phyloP scores from a whole-genome alignment of 2,113 vertebrate species.

The Sapajus apella region DNA sequence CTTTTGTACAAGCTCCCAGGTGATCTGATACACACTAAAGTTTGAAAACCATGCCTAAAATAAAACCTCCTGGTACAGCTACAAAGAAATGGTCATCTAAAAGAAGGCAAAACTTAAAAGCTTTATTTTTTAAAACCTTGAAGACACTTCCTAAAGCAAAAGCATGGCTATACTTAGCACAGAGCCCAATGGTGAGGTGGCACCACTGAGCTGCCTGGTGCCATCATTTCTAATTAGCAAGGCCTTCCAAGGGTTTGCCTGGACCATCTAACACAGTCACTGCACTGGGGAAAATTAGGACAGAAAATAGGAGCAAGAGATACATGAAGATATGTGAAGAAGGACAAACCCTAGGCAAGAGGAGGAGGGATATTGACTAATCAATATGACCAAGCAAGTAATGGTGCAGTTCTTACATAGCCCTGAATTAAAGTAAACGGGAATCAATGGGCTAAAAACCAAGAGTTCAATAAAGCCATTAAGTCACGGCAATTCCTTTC shows the following conservation, averaged over 20 bases:
- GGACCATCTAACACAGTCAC: rapidly evolving
- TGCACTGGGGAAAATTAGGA: background rate
- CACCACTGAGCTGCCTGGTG: background rate
- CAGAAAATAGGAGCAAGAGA: background rate
- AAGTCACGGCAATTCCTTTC: background rate
- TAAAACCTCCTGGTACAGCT: background rate
- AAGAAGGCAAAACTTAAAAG: background rate
- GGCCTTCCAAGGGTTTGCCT: background rate
- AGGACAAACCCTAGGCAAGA: background rate
- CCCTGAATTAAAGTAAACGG: background rate
- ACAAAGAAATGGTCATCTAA: background rate
- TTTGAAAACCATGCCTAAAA: background rate
- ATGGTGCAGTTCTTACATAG: background rate
- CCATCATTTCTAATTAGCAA: background rate
- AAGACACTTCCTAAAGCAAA: background rate
- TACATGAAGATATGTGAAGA: background rate
- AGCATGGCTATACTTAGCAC: background rate
- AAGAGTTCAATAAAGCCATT: slow-evolving; percentile 47
- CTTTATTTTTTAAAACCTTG: background rate
- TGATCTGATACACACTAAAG: background rate
- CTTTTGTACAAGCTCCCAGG: background rate
- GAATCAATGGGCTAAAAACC: slow-evolving; percentile 43
- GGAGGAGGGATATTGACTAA: background rate
- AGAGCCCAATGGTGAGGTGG: background rate
- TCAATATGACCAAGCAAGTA: background rate